Evolutionary conservation across 2,113 vertebrate genomes (phyloP).

Genomic region (Oostethus manadensis): DNA sequence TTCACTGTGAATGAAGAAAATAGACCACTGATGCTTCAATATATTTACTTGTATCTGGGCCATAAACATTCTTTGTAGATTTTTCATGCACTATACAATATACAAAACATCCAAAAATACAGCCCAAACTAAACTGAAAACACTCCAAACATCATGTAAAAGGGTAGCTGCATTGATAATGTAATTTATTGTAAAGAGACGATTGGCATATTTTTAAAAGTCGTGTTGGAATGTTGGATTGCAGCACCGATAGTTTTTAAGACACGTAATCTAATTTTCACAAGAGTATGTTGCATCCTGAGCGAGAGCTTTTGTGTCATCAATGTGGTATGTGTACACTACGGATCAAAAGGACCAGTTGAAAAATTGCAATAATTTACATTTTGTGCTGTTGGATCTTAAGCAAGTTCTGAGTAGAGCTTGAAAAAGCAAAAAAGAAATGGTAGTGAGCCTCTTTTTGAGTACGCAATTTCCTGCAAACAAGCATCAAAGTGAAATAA

Average conservation of each 20-base stretch:
- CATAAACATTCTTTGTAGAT: slow-evolving; percentile 41
- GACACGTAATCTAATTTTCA: slow-evolving; percentile 2
- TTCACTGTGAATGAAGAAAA: too few relatives aligned
- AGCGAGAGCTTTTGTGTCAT: not conserved
- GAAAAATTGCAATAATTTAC: too few relatives aligned
- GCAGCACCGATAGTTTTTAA: slow-evolving; percentile 22
- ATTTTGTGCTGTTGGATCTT: too few relatives aligned
- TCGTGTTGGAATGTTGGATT: slow-evolving; percentile 25
- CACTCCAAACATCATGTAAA: not conserved
- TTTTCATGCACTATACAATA: slow-evolving; percentile 33
- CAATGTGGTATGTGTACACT: not conserved
- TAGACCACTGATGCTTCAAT: slow-evolving; percentile 25
- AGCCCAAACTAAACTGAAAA: not conserved
- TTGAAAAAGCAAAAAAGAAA: too few relatives aligned
- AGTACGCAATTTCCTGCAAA: too few relatives aligned
- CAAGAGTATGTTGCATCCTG: slow-evolving; percentile 41
- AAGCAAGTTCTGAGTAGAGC: too few relatives aligned
- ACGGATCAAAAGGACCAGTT: too few relatives aligned
- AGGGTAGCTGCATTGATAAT: not conserved
- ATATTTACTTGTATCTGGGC: slow-evolving; percentile 50
- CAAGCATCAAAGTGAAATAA: too few relatives aligned
- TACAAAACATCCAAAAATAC: slow-evolving; percentile 62
- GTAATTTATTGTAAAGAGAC: too few relatives aligned
- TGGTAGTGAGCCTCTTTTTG: too few relatives aligned
- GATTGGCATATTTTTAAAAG: too few relatives aligned